Evolutionary conservation across 2,113 vertebrate genomes (phyloP), one percentile per base, ranked within the genome.

Genomic region (Clupea harengus): DNA sequence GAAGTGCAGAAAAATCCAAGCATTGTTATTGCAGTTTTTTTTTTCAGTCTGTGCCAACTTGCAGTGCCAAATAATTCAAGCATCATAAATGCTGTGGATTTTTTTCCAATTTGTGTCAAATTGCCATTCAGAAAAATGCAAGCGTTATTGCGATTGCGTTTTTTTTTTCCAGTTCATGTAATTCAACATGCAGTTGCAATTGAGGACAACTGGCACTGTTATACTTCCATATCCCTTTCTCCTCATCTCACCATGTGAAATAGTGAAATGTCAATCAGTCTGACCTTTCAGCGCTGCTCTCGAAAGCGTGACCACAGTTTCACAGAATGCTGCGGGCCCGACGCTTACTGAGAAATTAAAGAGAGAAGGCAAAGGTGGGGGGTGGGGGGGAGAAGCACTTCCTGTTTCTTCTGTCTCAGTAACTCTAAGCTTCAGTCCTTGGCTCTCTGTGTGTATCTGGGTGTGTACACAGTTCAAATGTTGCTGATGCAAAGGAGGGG

Each of bases 281-380:
- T 86, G 85, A 86, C 88, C 85, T 88, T 86, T 84, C 72, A 81
- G 45, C 22, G 2, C 67, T 28, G 83, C 83, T 86, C 83, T 78
- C 45, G 85, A 86, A 88, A 88, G 85, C 64, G 57, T 39, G 47
- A 88, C 80, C 75, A 47, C 9, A 81, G 83, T 84, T 84, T 88
- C 64, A 82, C 46, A 60, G 81, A 88, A 86, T 81, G 52, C 67
- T 87, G 17, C 60, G 49, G 67, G 67, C 25, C 75, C 10, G 49
- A 49, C 50, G 67, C n/a, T 18, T 81, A 81, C 86, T 81, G 47
- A 50, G 28, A 75, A 84, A 64, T 47, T 9, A 13, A 54, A 82
- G 17, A 52, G 44, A 82, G 50, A 15, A 67, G 60, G 50, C 3
- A 47, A 2, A 18, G 28, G 15, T 10, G 18, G 45, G 67, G 32